phyloP scores from a whole-genome alignment of 2,888 invertebrate species.

The Cantharis nigra region DNA sequence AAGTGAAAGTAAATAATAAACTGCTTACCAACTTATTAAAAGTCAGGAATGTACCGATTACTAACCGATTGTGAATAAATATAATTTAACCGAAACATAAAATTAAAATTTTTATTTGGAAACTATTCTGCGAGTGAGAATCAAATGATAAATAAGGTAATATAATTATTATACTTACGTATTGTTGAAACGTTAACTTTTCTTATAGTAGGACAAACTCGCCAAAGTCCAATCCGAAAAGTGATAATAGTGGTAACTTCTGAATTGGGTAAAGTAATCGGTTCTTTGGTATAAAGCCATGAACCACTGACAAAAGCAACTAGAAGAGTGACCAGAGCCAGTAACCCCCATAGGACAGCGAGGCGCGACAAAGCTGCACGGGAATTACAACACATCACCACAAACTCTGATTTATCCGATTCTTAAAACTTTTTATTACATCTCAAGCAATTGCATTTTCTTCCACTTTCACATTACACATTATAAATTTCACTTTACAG shows the following conservation, averaged over 20 bases:
- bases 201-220: conserved; percentile 57
- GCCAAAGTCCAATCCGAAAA: conserved; percentile 59
- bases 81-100: too few relatives aligned
- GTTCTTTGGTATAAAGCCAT: conserved; percentile 59
- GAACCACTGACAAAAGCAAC: conserved; percentile 58
- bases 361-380: conserved; percentile 53
- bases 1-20: too few relatives aligned
- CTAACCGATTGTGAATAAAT: too few relatives aligned
- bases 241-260: conserved; percentile 56
- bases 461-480: conserved; percentile 5
- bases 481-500: conserved; percentile 2
- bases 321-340: conserved; percentile 55
- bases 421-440: conserved; percentile 23
- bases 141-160: neutral
- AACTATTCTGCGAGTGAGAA: neutral
- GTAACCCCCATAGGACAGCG: conserved; percentile 56
- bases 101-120: too few relatives aligned
- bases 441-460: conserved; percentile 9
- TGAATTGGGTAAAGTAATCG: conserved; percentile 54
- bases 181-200: conserved; percentile 53
- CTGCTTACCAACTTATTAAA: too few relatives aligned
- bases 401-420: conserved; percentile 31
- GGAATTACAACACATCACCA: conserved; percentile 52
- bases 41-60: too few relatives aligned
- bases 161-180: conserved; percentile 50